Conservation (phyloP, 2,888 invertebrate genomes). For the Epinotia demarniana region DNA sequence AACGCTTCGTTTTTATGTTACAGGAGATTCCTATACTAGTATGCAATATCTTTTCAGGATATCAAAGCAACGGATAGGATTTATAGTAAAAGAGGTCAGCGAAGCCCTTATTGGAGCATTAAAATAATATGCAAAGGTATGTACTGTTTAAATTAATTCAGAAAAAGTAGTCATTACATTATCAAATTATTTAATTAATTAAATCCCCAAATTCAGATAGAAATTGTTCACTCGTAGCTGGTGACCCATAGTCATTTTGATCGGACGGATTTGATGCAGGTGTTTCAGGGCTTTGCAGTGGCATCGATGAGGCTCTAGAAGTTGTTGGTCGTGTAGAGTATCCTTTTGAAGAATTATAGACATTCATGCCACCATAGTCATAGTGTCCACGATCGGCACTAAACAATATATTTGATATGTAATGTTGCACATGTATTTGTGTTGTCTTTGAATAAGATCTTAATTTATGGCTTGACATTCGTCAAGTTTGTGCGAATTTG, state of each 20-base stretch:
- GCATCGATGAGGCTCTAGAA: slow-evolving; percentile 44
- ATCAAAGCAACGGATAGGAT: too few relatives aligned
- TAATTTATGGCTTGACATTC: too few relatives aligned
- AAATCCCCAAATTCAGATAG: slow-evolving; percentile 45
- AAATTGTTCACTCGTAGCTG: slow-evolving; percentile 48
- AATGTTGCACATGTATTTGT: slow-evolving; percentile 46
- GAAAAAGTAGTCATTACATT: slow-evolving; percentile 44
- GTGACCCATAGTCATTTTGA: slow-evolving; percentile 28
- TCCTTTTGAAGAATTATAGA: slow-evolving; percentile 41
- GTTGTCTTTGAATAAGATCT: slow-evolving; percentile 47
- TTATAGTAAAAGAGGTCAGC: too few relatives aligned
- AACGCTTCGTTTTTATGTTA: slow-evolving; percentile 19
- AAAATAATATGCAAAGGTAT: slow-evolving; percentile 46
- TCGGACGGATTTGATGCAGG: slow-evolving; percentile 13
- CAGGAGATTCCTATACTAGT: neutral
- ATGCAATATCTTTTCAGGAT: too few relatives aligned
- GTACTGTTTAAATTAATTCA: slow-evolving; percentile 36
- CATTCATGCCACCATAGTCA: slow-evolving; percentile 40
- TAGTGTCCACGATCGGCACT: slow-evolving; percentile 48
- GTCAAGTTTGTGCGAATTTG: too few relatives aligned
- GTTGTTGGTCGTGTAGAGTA: slow-evolving; percentile 44
- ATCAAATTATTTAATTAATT: slow-evolving; percentile 43
- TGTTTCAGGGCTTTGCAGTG: slow-evolving; percentile 42
- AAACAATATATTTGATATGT: slow-evolving; percentile 50
- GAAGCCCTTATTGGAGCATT: slow-evolving; percentile 41